Percentiles rank a stretch among this genome's conserved stretches.
Conservation (phyloP, 30 jellyfish, hydroid and myxozoan species). For the Chrysaora quinquecirrha region DNA sequence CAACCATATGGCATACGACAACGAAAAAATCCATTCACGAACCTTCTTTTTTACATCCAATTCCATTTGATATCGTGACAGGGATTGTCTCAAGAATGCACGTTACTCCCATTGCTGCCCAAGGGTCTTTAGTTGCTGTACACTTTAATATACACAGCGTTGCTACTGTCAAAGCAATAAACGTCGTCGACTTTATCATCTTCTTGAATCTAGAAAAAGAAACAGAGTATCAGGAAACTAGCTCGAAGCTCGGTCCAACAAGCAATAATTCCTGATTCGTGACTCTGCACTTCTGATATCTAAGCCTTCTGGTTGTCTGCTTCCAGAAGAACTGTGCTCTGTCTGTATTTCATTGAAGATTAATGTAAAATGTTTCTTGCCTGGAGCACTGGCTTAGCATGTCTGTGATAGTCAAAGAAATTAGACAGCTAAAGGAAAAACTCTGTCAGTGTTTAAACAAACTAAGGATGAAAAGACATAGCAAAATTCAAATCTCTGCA, state of each 20-base stretch:
- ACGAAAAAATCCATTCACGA: no score
- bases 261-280: background rate
- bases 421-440: background rate
- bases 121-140: constrained; percentile 20
- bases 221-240: background rate
- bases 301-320: no score
- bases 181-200: background rate
- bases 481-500: background rate
- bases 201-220: background rate
- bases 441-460: no score
- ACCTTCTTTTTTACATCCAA: constrained; percentile 60
- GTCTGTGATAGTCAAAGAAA: background rate
- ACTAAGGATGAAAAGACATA: background rate
- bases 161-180: background rate
- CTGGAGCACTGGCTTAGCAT: background rate
- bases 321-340: no score
- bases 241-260: background rate
- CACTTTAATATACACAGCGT: background rate
- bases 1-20: no score
- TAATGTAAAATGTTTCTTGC: background rate
- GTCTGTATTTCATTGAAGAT: background rate
- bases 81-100: constrained; percentile 41
- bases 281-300: no score
- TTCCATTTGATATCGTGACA: constrained; percentile 17
- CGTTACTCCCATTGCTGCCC: constrained; percentile 75